Conservation (phyloP, 2,888 invertebrate genomes). For the Linnaemya vulpina region DNA sequence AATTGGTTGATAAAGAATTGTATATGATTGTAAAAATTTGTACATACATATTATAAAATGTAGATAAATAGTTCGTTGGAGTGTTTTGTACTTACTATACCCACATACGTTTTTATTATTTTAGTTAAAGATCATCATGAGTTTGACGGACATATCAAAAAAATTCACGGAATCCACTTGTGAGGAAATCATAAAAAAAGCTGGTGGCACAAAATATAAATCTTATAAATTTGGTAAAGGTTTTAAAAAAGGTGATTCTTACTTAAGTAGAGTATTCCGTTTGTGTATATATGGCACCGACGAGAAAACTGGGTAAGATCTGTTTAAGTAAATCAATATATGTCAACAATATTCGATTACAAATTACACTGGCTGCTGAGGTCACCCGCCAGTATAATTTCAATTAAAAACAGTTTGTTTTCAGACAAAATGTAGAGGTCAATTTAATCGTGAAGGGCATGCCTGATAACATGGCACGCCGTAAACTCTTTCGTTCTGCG, state of each 20-base stretch:
- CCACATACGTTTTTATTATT: neutral
- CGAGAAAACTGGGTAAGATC: constrained; percentile 75
- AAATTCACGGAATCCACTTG: constrained; percentile 83
- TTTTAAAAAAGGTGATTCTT: constrained; percentile 87
- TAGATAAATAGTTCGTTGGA: neutral
- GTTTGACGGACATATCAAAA: constrained; percentile 79
- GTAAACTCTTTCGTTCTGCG: constrained; percentile 86
- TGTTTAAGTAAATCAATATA: no score
- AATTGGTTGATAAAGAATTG: no score
- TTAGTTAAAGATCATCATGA: constrained; percentile 61
- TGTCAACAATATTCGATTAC: neutral
- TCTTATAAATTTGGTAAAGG: constrained; percentile 83
- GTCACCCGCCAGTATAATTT: no score
- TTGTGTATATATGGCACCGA: constrained; percentile 84
- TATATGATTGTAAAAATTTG: no score
- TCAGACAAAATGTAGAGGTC: constrained; percentile 79
- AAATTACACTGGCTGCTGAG: no score
- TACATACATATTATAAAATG: no score
- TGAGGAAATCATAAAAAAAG: constrained; percentile 81
- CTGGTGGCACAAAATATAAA: constrained; percentile 80
- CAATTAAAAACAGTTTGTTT: neutral
- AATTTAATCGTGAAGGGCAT: constrained; percentile 87
- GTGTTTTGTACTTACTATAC: no score
- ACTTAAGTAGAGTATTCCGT: constrained; percentile 86
- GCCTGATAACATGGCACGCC: constrained; percentile 86